These are phyloP conservation scores for Chrosomus eos DNA, from an alignment of 2,797 vertebrate species.

Conservation along the genomic window DNA sequence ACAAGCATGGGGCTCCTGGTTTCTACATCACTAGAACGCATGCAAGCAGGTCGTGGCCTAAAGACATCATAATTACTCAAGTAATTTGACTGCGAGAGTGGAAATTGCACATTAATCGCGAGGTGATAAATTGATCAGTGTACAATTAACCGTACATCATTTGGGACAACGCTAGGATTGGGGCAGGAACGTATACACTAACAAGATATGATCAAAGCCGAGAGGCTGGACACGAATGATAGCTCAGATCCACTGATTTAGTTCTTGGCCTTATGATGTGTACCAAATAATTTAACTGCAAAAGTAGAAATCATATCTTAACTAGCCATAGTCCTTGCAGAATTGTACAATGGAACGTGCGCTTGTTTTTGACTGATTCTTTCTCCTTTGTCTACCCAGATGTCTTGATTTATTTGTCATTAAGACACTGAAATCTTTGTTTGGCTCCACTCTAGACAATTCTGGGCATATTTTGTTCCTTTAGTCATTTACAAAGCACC, in stretches of 20 bases:
- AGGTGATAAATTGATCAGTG: slow-evolving; percentile 30
- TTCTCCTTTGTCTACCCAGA: slow-evolving; percentile 10
- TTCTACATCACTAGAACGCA: slow-evolving; percentile 4
- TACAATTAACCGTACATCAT: slow-evolving; percentile 37
- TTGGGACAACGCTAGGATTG: slow-evolving; percentile 39
- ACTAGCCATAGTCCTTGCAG: not conserved
- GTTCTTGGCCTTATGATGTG: slow-evolving; percentile 26
- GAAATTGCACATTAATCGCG: slow-evolving; percentile 33
- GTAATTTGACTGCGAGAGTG: slow-evolving; percentile 27
- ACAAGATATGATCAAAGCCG: slow-evolving; percentile 64
- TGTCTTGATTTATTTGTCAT: slow-evolving; percentile 22
- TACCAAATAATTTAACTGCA: slow-evolving; percentile 11
- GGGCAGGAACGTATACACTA: slow-evolving; percentile 39
- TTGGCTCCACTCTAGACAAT: slow-evolving; percentile 3
- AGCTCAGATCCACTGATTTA: slow-evolving; percentile 1
- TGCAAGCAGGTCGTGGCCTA: not conserved
- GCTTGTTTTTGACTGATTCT: slow-evolving; percentile 19
- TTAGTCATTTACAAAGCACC: slow-evolving; percentile 26
- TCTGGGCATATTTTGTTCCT: slow-evolving; percentile 10
- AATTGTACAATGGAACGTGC: not conserved
- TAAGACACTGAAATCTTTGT: slow-evolving; percentile 15
- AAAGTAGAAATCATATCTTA: slow-evolving; percentile 7
- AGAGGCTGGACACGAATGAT: slow-evolving; percentile 32
- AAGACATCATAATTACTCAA: slow-evolving; percentile 36
- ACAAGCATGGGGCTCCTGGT: slow-evolving; percentile 1